Evolutionary conservation across 2,113 vertebrate genomes (phyloP).

Genomic region (Petromus typicus): DNA sequence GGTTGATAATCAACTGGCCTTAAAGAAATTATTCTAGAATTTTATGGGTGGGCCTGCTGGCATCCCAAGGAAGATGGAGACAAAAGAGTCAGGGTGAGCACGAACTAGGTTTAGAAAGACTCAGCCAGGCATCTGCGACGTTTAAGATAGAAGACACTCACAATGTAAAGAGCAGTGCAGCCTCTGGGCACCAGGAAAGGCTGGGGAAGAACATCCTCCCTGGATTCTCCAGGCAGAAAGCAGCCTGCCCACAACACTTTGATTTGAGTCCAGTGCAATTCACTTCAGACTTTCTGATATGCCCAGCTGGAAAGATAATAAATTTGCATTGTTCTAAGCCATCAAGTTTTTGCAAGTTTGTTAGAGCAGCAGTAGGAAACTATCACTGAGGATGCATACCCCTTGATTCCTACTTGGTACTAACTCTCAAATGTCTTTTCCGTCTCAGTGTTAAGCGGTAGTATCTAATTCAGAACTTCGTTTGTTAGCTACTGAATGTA

Average conservation of each 20-base stretch:
- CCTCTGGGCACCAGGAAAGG: neutral
- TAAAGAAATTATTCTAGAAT: neutral
- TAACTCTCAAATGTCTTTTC: slow-evolving; percentile 12
- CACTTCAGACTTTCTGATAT: neutral
- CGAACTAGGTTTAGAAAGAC: neutral
- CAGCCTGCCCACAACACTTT: neutral
- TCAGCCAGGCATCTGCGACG: neutral
- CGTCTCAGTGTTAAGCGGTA: slow-evolving; percentile 35
- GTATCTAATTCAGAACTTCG: neutral
- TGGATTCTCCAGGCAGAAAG: neutral
- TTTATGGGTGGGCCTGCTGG: neutral
- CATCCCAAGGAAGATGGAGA: neutral
- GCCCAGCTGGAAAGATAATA: neutral
- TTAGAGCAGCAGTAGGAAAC: neutral
- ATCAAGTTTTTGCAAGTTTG: neutral
- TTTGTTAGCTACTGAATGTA: neutral
- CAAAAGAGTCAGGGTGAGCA: neutral
- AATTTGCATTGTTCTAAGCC: neutral
- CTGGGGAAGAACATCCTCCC: neutral
- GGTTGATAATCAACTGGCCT: neutral
- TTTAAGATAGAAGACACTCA: neutral
- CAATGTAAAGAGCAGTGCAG: neutral
- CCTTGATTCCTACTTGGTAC: neutral
- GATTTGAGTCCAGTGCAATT: neutral
- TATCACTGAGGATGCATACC: neutral